These are phyloP conservation scores for Cranoglanis bouderius DNA, from an alignment of 2,113 vertebrate species.

Conservation along the genomic window DNA sequence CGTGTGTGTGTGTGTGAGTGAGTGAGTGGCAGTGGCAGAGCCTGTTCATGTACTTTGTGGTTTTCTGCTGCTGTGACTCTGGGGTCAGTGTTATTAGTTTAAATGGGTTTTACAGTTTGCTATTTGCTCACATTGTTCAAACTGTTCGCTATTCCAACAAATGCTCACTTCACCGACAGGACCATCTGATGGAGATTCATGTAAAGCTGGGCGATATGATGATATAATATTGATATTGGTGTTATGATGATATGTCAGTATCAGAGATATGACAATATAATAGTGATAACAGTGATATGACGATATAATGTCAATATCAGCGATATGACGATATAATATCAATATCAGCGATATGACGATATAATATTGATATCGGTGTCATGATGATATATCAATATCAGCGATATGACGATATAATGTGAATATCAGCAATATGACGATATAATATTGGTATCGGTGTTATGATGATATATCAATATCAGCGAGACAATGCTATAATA, in stretches of 20 bases:
- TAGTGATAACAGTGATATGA: neutral
- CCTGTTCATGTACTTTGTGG: constrained; percentile 46
- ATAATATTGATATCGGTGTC: neutral
- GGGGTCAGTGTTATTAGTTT: constrained; percentile 55
- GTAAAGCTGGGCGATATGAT: neutral
- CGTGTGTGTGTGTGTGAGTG: neutral
- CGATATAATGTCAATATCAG: neutral
- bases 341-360: neutral
- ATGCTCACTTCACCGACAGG: constrained; percentile 26
- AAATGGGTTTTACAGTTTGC: constrained; percentile 48
- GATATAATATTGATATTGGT: neutral
- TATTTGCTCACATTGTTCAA: constrained; percentile 25
- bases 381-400: neutral
- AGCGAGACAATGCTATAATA: too few relatives aligned
- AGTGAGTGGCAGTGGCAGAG: neutral
- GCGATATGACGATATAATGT: neutral
- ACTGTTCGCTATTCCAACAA: constrained; percentile 31
- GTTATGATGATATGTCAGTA: neutral
- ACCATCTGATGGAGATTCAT: constrained; percentile 30
- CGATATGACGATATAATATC: neutral
- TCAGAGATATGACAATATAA: neutral
- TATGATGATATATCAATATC: neutral
- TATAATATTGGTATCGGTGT: neutral
- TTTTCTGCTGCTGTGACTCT: constrained; percentile 41
- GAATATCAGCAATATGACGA: neutral